Base-by-base conservation (phyloP, 2,888 invertebrate genomes). In the Machimus rusticus region DNA sequence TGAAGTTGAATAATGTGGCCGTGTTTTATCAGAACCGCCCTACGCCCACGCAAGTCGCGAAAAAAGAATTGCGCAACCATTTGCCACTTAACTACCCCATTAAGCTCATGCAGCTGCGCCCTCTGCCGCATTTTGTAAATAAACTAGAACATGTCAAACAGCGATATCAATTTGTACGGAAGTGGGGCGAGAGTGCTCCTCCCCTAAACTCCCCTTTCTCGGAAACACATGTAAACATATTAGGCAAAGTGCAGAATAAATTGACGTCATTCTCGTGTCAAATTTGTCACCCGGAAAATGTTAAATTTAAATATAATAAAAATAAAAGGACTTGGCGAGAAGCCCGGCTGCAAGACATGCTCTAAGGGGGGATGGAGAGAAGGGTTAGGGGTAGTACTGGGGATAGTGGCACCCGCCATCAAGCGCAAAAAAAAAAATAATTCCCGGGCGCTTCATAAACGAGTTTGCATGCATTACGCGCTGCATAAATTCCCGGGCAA, bases 251-350 rank as follows among this genome's bases (percentile, higher is more conserved):
- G 85, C 88, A 88, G 74, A 87, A 88, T 88, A 88, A 88, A 88
- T 88, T 88, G 87, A 87, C 87, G 88, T 88, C 88, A 88, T 88
- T 85, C 85, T 85, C 79, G 88, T 88, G 88, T 88, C 88, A 88
- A 88, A 88, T 88, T 88, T 88, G 87, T 88, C 88, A 78, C 88
- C 85, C 85, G 84, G 88, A 79, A 87, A 87, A 88, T 88, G 88
- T 74, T 87, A 66, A 88, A 88, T 88, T 88, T 88, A 85, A 79
- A 39, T 39, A 12, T 39, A 39, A 39, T 39, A 39, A 39, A 39
- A 85, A 85, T 85, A 82, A 55, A 82, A 82, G 31, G 66, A 46
- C 43, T 23, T 66, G 28, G 23, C 66, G 66, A 19, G 23, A 57
- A 57, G 23, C 57, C 57, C 23, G 57, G 12, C 66, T 66, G 66